Base-by-base conservation (phyloP, 1,140 invertebrate genomes). In the Phocides pigmalion region DNA sequence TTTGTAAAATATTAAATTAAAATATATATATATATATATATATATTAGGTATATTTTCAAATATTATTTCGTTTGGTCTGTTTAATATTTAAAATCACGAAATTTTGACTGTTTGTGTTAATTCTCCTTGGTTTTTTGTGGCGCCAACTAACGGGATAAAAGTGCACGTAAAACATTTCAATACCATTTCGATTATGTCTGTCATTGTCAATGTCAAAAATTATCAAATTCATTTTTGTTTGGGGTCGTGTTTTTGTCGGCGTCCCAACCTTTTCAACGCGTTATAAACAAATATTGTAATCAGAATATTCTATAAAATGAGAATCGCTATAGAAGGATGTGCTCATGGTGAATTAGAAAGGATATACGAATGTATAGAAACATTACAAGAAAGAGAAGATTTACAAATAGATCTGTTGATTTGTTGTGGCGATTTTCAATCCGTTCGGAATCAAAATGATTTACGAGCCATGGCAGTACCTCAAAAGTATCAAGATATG, bases 391-490 rank as follows among this genome's bases (percentile, higher is more conserved):
- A 95, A 76, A 92, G 93, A 68, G 93, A 95, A 73, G 92, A 91
- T 0, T 93, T 95, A 41, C 96, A 96, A 88, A 93, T 98, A 47
- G 98, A 99, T 93, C 92, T 99, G 16, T 90, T 99, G 2, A 94
- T 99, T 22, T 99, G 98, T 80, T 99, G 98, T 93, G 99, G 99
- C 0, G 99, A 99, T 93, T 99, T 99, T 92, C 98, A 99, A 92
- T 94, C 96, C 0, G 95, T 95, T 0, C 91, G 96, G 66, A 97
- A 97, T 92, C 90, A 92, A 89, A 95, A 92, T 39, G 96, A 98
- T 92, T 82, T 99, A 15, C 85, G 93, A 46, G 97, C 97, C 66
- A 99, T 99, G 97, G 98, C 98, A 19, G 96, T 98, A 11, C 97
- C 98, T n/a, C 92, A 93, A 37, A 99, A 99, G 92, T 99, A 97